Base-by-base conservation (phyloP, 37 sponge, comb jelly and placozoan genomes). In the Spongia lamella region DNA sequence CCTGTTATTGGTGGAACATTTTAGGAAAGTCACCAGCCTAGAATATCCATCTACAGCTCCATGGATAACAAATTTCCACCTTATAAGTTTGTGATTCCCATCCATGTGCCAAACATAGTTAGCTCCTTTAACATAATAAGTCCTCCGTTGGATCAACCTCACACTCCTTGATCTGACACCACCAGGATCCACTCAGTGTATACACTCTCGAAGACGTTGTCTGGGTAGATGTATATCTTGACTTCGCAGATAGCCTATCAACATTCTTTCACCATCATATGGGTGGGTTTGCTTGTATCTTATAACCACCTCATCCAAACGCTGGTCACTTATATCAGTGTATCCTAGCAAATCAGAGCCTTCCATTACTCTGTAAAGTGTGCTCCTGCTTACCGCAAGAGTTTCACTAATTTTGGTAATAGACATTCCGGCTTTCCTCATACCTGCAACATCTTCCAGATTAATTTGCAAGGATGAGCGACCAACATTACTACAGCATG, bases 1-100 rank as follows among this genome's bases (percentile, higher is more conserved):
- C 19, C 31, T 3, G 32, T 63, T 63, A 63, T 63, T 24, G 7
- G 32, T 63, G 1, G 29, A 35, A 29, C 1, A 63, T 63, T 35
- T 63, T 19, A 63, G 63, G 32, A 63, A 63, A 24, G 63, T 24
- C 29, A 63, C 33, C 19, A 7, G 3, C 29, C 63, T 31, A 20
- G 63, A 63, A 24, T 63, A 63, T 31, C 63, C 63, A 63, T 63
- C 63, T 34, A 63, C 33, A 19, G 34, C 63, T 30, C 63, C 63
- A 9, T 63, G 63, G 26, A 63, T 35, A 3, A 63, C 63, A 24
- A 63, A 19, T 63, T 35, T 31, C 63, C 63, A 63, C 33, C 5
- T 24, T 5, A 63, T 63, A 2, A 63, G 32, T 24, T 63, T 63
- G 32, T 63, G 32, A 63, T 63, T 2, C 7, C 63, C 63, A 63